Evolutionary conservation across 2,888 invertebrate species (phyloP).

Genomic region (Drosophila multiciliata): DNA sequence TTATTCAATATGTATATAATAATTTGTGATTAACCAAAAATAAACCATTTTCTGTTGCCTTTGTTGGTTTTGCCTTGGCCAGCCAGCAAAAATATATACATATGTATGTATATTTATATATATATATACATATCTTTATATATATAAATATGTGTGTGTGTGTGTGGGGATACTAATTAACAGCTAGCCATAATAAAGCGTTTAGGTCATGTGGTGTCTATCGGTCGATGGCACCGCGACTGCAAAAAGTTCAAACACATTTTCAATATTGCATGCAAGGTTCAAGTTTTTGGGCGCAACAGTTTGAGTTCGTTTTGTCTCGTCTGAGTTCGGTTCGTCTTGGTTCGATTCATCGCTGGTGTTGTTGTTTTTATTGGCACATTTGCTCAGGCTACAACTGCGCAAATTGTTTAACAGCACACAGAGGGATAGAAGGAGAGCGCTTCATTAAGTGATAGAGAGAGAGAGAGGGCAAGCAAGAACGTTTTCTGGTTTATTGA

Average conservation of each 20-base stretch:
- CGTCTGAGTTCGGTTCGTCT: slow-evolving; percentile 1
- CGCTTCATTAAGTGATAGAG: slow-evolving; percentile 14
- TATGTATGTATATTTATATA: neutral
- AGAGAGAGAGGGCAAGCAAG: slow-evolving; percentile 27
- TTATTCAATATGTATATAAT: neutral
- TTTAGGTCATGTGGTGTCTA: slow-evolving; percentile 11
- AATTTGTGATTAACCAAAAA: slow-evolving; percentile 6
- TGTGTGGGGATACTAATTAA: slow-evolving; percentile 4
- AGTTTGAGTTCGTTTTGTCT: slow-evolving; percentile 31
- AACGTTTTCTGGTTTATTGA: slow-evolving; percentile 61
- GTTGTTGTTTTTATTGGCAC: slow-evolving; percentile 37
- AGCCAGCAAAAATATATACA: neutral
- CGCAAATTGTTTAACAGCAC: slow-evolving; percentile 69
- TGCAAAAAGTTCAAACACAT: slow-evolving; percentile 45
- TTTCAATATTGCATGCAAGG: slow-evolving; percentile 40
- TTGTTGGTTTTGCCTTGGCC: slow-evolving; percentile 7
- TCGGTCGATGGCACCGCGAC: slow-evolving; percentile 43
- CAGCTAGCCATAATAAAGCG: slow-evolving; percentile 10
- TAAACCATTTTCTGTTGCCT: slow-evolving; percentile 1
- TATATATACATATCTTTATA: neutral
- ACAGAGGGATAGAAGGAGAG: slow-evolving; percentile 7
- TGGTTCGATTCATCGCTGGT: slow-evolving; percentile 13
- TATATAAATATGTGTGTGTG: neutral
- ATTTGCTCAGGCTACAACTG: slow-evolving; percentile 61
- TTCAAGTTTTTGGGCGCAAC: slow-evolving; percentile 52